Evolutionary conservation across 2,888 invertebrate species (phyloP).

Genomic region (Scaptomyza caliginosa): DNA sequence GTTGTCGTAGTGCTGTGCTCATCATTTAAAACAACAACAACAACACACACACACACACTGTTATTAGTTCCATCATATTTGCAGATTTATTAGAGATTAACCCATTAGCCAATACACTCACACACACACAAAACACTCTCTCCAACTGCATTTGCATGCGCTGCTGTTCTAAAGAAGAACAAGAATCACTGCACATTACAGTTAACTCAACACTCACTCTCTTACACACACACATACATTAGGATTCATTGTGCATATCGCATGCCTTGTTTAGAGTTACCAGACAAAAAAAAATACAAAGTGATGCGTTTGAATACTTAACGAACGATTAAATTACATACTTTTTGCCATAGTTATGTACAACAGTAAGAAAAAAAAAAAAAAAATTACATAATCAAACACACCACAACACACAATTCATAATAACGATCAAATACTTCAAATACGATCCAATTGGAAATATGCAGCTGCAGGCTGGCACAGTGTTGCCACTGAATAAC

Average conservation of each 20-base stretch:
- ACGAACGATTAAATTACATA: background rate
- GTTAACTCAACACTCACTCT: background rate
- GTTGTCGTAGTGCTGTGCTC: conserved; percentile 51
- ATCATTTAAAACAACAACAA: conserved; percentile 1
- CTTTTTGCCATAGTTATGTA: no score
- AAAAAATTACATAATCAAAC: background rate
- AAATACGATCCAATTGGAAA: background rate
- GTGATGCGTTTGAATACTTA: background rate
- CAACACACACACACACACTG: conserved; percentile 2
- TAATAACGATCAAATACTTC: background rate
- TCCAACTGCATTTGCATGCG: conserved; percentile 19
- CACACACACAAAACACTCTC: background rate
- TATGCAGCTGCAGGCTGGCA: background rate
- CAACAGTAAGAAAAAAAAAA: background rate
- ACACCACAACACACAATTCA: background rate
- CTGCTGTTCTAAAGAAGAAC: background rate
- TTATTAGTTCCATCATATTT: conserved; percentile 24
- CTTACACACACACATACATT: background rate
- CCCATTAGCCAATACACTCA: conserved; percentile 13
- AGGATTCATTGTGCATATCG: conserved; percentile 1
- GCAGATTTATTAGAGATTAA: conserved; percentile 8
- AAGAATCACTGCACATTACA: background rate
- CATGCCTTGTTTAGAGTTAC: conserved; percentile 13
- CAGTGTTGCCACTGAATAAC: conserved; percentile 43
- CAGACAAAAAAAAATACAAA: background rate